phyloP scores from a whole-genome alignment of 2,888 invertebrate species.

The Phalera bucephala region DNA sequence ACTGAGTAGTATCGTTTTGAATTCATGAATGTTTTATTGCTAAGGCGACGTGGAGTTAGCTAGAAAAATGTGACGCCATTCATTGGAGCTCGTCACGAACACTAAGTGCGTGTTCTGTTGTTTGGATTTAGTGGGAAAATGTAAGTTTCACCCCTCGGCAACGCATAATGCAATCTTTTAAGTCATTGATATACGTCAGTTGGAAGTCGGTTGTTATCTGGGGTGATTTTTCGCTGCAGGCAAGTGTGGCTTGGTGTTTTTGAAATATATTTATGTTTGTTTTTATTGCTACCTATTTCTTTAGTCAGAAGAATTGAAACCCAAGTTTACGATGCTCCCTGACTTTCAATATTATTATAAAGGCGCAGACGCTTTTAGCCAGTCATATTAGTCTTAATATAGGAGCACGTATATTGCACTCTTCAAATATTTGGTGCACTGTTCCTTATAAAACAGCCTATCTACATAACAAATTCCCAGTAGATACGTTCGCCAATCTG shows the following conservation, averaged over 20 bases:
- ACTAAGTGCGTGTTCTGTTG: conserved; percentile 74
- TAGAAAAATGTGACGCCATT: conserved; percentile 75
- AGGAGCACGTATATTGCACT: too few relatives aligned
- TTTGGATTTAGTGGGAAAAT: conserved; percentile 72
- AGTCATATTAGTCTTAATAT: too few relatives aligned
- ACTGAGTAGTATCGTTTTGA: conserved; percentile 66
- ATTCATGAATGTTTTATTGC: conserved; percentile 78
- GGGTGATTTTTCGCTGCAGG: conserved; percentile 3
- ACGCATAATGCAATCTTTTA: conserved; percentile 55
- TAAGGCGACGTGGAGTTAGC: conserved; percentile 63
- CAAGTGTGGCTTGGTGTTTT: neutral
- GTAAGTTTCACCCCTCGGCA: conserved; percentile 43
- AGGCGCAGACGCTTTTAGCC: too few relatives aligned
- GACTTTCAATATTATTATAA: too few relatives aligned
- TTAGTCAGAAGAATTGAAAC: too few relatives aligned
- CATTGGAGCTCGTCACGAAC: conserved; percentile 75
- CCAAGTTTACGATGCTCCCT: too few relatives aligned
- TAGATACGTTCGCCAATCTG: neutral
- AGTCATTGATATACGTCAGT: conserved; percentile 49
- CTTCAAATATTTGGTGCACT: too few relatives aligned
- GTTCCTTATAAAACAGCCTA: too few relatives aligned
- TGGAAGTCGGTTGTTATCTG: conserved; percentile 13
- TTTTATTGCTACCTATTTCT: too few relatives aligned
- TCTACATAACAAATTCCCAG: too few relatives aligned
- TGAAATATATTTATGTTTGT: too few relatives aligned